These are phyloP conservation scores for Clupea harengus DNA, from an alignment of 2,113 vertebrate genomes.

Conservation along the genomic window DNA sequence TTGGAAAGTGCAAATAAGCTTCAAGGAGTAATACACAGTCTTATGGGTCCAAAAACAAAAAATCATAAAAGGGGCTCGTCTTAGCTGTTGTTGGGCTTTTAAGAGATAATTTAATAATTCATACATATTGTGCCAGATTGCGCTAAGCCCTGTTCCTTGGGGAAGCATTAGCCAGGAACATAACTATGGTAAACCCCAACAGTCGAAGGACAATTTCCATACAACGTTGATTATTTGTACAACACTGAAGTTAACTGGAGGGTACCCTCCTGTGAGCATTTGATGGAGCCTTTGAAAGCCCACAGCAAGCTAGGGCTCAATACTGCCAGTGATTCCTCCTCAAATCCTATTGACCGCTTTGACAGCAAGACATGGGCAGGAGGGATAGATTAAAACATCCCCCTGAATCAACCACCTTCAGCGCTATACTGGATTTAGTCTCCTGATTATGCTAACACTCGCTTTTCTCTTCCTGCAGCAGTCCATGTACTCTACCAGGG, in stretches of 20 bases:
- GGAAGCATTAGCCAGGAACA: slow-evolving; percentile 13
- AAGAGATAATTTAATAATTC: neutral
- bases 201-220: neutral
- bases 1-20: neutral
- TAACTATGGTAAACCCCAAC: neutral
- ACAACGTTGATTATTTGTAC: neutral
- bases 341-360: slow-evolving; percentile 25
- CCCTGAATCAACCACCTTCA: neutral
- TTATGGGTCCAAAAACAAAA: neutral
- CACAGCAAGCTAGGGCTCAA: neutral
- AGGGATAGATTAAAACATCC: slow-evolving; percentile 18
- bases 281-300: neutral
- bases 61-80: neutral
- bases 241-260: neutral
- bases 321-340: slow-evolving; percentile 23
- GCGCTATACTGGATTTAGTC: neutral
- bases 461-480: neutral
- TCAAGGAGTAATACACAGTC: neutral
- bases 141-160: neutral
- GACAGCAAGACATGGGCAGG: neutral
- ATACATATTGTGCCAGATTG: neutral
- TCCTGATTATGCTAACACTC: neutral
- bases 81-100: neutral
- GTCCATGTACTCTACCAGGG: neutral
- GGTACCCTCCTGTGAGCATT: neutral